Percentiles rank a stretch among this genome's conserved stretches.
phyloP scores from a whole-genome alignment of 1,140 invertebrate genomes.

The Rhynchophorus ferrugineus region DNA sequence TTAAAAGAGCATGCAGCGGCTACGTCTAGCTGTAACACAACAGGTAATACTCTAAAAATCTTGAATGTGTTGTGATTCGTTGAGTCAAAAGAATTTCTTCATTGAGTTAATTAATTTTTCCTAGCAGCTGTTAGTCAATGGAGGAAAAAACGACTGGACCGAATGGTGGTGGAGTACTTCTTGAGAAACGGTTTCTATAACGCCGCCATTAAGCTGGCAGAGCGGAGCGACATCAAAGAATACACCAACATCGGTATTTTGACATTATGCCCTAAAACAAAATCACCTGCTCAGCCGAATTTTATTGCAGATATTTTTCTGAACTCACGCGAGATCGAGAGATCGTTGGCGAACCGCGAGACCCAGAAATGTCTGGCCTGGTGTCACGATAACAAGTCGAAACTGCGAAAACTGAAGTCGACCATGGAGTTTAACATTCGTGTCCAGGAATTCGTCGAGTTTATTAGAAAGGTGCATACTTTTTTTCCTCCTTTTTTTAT shows the following conservation, averaged over 20 bases:
- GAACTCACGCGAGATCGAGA: conserved; percentile 81
- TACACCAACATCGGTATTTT: conserved; percentile 79
- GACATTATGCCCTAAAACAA: conserved; percentile 1
- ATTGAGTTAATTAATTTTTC: no score
- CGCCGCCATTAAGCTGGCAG: conserved; percentile 78
- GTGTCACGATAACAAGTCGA: conserved; percentile 97
- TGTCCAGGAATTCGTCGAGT: conserved; percentile 88
- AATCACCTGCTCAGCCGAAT: not conserved
- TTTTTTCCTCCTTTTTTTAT: not conserved
- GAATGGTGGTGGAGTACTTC: conserved; percentile 95
- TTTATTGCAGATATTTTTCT: conserved; percentile 70
- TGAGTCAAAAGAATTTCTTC: no score
- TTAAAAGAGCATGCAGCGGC: conserved; percentile 68
- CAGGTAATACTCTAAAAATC: no score
- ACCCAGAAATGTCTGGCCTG: conserved; percentile 87
- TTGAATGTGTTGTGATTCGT: no score
- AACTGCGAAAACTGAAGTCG: conserved; percentile 85
- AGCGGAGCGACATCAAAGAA: conserved; percentile 74
- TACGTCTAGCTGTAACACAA: conserved; percentile 27
- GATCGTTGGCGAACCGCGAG: conserved; percentile 68
- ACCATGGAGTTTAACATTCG: conserved; percentile 88
- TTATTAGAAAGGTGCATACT: conserved; percentile 55
- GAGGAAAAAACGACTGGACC: conserved; percentile 80
- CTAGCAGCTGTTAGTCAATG: conserved; percentile 81
- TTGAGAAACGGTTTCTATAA: conserved; percentile 93